Base-by-base conservation (phyloP, 2,888 invertebrate species). In the Panzeria rudis region DNA sequence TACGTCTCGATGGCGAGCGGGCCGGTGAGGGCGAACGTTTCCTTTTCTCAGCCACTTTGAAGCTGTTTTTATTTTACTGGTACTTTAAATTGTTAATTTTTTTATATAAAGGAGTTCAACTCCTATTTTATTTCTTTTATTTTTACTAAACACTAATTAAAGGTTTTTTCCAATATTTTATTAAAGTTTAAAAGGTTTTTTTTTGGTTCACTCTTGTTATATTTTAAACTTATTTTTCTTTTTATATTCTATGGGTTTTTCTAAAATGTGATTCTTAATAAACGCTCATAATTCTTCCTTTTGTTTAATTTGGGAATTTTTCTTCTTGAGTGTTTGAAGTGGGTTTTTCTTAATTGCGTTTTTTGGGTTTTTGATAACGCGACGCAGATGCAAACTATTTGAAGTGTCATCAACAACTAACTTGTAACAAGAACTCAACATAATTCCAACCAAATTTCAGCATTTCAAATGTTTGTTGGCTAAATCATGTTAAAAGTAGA, bases 341-440 rank as follows among this genome's bases (percentile, higher is more conserved):
- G 50, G 78, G 78, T 73, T 77, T 80, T 81, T 80, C 11, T 11
- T 17, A 41, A 17, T 6, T 54, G 23, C 25, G 29, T 25, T 69
- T 79, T 41, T 13, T 38, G 47, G 71, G 41, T 56, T 83, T 72
- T 76, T 76, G 68, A 86, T 32, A 69, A 77, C 83, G 75, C 86
- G 84, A 64, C 84, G 79, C 76, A 72, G 75, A 75, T 85, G 85
- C 77, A 86, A 86, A 88, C 89, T 87, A 92, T 90, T 89, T 92
- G 92, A 92, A 92, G 92, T 92, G 91, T 91, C 92, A 91, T 92
- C 92, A 92, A 92, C 92, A 92, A 92, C 92, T 92, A 91, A 91
- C 91, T 90, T 90, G 89, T 89, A 89, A 89, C 90, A 91, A 92
- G 91, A 92, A 91, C 90, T 90, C 91, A 90, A 90, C 88, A 89